These are phyloP conservation scores for Amaurobius ferox DNA, from an alignment of 2,888 invertebrate genomes.

Conservation along the genomic window DNA sequence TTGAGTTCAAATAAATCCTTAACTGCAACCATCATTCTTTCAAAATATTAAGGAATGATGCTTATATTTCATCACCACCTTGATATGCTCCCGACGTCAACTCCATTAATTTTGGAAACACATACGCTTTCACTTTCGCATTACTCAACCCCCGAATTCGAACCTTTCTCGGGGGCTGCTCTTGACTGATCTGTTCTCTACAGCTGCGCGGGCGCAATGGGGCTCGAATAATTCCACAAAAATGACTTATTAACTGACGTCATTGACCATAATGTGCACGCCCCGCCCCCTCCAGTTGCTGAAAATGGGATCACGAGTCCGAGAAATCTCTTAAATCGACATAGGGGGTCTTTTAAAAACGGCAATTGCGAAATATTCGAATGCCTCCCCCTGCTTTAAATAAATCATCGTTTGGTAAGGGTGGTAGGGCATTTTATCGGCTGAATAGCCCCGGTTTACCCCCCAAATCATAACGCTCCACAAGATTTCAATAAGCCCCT, in stretches of 20 bases:
- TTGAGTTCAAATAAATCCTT: too few species aligned
- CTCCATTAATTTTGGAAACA: not conserved
- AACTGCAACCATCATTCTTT: too few species aligned
- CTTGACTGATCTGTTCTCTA: conserved; percentile 58
- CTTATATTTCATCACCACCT: not conserved
- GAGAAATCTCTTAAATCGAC: conserved; percentile 71
- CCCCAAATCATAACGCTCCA: conserved; percentile 58
- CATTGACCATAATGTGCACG: conserved; percentile 39
- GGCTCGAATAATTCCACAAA: conserved; percentile 41
- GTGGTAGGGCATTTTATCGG: conserved; percentile 63
- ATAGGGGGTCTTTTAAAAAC: conserved; percentile 66
- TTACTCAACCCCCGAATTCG: not conserved
- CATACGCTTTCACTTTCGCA: not conserved
- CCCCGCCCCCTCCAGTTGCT: conserved; percentile 23
- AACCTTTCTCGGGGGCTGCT: not conserved
- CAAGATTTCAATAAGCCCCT: conserved; percentile 31
- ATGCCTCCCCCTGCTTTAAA: conserved; percentile 43
- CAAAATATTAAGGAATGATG: too few species aligned
- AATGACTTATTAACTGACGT: conserved; percentile 71
- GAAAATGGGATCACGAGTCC: conserved; percentile 59
- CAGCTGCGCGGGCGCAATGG: conserved; percentile 52
- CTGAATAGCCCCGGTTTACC: conserved; percentile 29
- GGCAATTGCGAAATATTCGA: conserved; percentile 65
- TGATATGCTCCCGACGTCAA: not conserved
- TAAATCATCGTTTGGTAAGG: conserved; percentile 65